Conservation (phyloP, 2,888 invertebrate genomes). For the Eristalis pertinax region DNA sequence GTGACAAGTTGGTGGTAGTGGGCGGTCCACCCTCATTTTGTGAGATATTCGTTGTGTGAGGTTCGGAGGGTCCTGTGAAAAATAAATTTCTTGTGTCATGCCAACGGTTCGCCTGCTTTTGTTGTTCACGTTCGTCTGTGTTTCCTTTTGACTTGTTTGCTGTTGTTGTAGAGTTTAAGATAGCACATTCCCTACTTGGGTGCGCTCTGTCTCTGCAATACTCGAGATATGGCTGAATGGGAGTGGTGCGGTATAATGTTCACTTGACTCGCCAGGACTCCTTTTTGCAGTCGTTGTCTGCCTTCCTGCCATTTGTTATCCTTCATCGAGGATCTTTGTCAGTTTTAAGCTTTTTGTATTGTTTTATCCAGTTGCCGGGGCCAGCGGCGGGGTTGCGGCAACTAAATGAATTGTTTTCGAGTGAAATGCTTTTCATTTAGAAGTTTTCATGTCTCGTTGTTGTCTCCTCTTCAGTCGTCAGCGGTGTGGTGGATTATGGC, state of each 20-base stretch:
- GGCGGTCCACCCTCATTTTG: background rate
- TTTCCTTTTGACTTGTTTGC: background rate
- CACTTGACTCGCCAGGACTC: slow-evolving; percentile 12
- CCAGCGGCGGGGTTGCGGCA: background rate
- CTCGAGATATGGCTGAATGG: background rate
- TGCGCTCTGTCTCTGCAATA: slow-evolving; percentile 21
- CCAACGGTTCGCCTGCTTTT: background rate
- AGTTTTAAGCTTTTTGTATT: slow-evolving; percentile 44
- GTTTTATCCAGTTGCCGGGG: background rate
- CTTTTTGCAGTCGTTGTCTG: background rate
- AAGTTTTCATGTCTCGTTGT: slow-evolving; percentile 2
- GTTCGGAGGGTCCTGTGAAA: slow-evolving; percentile 3
- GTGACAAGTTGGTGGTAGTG: slow-evolving; percentile 15
- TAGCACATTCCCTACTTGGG: slow-evolving; percentile 7
- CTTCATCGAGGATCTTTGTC: slow-evolving; percentile 46
- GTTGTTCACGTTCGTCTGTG: background rate
- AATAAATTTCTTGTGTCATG: slow-evolving; percentile 13
- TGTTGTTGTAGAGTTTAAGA: background rate
- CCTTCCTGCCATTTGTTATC: slow-evolving; percentile 44
- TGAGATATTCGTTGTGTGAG: background rate
- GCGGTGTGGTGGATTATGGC: background rate
- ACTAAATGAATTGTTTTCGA: slow-evolving; percentile 40
- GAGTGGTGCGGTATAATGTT: slow-evolving; percentile 15
- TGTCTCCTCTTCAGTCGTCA: background rate
- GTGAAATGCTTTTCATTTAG: slow-evolving; percentile 31